These are phyloP conservation scores for Cremastinae sp. DNA, from an alignment of 2,888 invertebrate species.

Conservation along the genomic window DNA sequence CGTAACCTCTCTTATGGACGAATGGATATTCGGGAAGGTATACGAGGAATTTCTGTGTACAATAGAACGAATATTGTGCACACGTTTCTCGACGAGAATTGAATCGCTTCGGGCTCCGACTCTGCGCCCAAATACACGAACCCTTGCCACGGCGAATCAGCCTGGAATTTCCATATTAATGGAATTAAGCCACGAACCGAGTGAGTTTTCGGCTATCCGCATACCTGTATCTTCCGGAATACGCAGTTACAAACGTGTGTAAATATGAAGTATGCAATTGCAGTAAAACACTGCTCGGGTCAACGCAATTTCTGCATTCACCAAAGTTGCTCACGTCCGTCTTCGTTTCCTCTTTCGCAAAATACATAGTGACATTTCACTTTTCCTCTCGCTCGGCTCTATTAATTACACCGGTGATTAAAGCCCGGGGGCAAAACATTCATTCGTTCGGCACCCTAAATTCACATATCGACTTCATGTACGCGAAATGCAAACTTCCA, in stretches of 20 bases:
- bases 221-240: slow-evolving; percentile 1
- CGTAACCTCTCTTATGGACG: slow-evolving; percentile 21
- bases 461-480: too few relatives aligned
- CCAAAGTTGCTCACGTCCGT: too few relatives aligned
- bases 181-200: slow-evolving; percentile 61
- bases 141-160: slow-evolving; percentile 59
- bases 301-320: too few relatives aligned
- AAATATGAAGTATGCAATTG: too few relatives aligned
- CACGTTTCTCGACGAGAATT: slow-evolving; percentile 56
- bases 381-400: not conserved
- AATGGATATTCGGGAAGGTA: slow-evolving; percentile 36
- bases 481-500: too few relatives aligned
- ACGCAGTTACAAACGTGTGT: too few relatives aligned
- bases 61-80: slow-evolving; percentile 38
- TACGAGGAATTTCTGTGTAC: slow-evolving; percentile 49
- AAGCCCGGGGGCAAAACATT: too few relatives aligned
- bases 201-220: slow-evolving; percentile 51
- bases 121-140: slow-evolving; percentile 34
- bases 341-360: too few relatives aligned
- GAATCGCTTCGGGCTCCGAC: slow-evolving; percentile 39
- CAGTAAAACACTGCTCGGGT: not conserved
- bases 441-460: not conserved
- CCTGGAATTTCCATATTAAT: slow-evolving; percentile 67
- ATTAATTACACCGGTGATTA: too few relatives aligned
- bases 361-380: too few relatives aligned